phyloP scores from a whole-genome alignment of 2,888 invertebrate species.

The Volucella zonaria region DNA sequence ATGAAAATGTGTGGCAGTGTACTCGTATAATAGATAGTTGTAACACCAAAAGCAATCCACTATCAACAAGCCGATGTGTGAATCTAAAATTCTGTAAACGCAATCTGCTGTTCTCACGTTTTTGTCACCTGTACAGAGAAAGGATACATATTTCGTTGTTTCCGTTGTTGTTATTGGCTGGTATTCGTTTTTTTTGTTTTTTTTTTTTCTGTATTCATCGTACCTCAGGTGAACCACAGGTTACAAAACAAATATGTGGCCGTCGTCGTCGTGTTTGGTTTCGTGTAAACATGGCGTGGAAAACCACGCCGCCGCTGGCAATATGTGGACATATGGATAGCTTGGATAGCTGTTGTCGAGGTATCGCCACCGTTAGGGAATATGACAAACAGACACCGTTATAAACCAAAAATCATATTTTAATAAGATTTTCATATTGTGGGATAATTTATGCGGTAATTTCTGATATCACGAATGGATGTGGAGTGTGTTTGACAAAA shows the following conservation, averaged over 20 bases:
- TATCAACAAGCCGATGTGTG: conserved; percentile 32
- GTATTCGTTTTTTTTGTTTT: conserved; percentile 32
- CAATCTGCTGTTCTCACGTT: conserved; percentile 13
- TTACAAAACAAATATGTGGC: conserved; percentile 53
- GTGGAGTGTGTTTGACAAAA: conserved; percentile 8
- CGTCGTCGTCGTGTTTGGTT: conserved; percentile 9
- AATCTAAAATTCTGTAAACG: conserved; percentile 34
- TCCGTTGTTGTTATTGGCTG: conserved; percentile 19
- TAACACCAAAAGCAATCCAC: conserved; percentile 1
- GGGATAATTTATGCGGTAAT: conserved; percentile 27
- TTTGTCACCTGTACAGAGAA: conserved; percentile 35
- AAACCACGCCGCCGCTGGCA: conserved; percentile 15
- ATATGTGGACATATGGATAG: background rate
- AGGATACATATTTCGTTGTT: conserved; percentile 19
- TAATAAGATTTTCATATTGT: conserved; percentile 47
- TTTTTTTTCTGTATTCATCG: conserved; percentile 35
- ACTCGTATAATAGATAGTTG: no score
- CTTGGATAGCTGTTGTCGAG: background rate
- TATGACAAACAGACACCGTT: background rate
- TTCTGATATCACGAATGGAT: no score
- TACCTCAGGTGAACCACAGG: conserved; percentile 41
- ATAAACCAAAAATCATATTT: conserved; percentile 28
- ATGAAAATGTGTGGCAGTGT: no score
- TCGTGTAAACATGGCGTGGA: conserved; percentile 33
- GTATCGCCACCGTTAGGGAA: conserved; percentile 1